Conservation (phyloP, 2,888 invertebrate genomes). For the Tenthredo notha region DNA sequence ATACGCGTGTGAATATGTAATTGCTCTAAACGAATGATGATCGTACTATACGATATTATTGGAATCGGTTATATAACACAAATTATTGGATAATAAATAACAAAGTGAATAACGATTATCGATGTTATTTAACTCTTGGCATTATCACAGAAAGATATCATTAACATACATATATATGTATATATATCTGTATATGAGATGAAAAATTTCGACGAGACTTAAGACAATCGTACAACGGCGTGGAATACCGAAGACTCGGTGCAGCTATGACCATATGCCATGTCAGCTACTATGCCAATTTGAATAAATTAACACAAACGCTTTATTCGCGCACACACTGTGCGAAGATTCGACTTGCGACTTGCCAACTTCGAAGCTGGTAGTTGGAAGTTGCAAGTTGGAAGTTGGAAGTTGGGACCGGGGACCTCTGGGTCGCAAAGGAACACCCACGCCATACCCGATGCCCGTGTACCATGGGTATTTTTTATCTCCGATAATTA, state of each 20-base stretch:
- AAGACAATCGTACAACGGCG: not conserved
- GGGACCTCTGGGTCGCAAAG: slow-evolving; percentile 56
- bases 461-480: slow-evolving; percentile 61
- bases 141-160: too few species aligned
- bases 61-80: not conserved
- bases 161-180: too few species aligned
- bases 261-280: not conserved
- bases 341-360: not conserved
- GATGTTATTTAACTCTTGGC: too few species aligned
- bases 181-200: not conserved
- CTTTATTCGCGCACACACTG: not conserved
- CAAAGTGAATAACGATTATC: not conserved
- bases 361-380: slow-evolving; percentile 1
- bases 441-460: slow-evolving; percentile 73
- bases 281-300: slow-evolving; percentile 4
- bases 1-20: not conserved
- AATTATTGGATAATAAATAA: not conserved
- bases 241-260: slow-evolving; percentile 15
- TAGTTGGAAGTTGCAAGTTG: slow-evolving; percentile 21
- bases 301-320: slow-evolving; percentile 47
- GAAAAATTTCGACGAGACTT: not conserved
- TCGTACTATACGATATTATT: not conserved
- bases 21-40: not conserved
- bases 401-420: slow-evolving; percentile 53
- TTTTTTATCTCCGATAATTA: slow-evolving; percentile 70